Base-by-base conservation (phyloP, 2,797 vertebrate genomes). In the Sciaenops ocellatus region DNA sequence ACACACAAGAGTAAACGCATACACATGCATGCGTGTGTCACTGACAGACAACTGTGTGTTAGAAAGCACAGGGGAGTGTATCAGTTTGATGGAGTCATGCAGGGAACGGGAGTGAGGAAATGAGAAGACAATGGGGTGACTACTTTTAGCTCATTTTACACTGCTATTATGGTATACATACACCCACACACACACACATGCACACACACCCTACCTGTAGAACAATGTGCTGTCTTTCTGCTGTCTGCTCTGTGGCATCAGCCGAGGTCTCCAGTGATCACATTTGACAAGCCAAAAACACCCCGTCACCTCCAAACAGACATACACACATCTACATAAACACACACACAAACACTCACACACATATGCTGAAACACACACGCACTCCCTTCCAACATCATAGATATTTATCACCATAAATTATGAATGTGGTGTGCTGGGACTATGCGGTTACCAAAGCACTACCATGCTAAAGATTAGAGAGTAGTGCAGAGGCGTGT, bases 351-450 rank as follows among this genome's bases (percentile, higher is more conserved):
- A 24, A 18, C 62, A 42, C 26, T 55, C 42, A 61, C 42, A 59
- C 50, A 66, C 12, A 65, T 12, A 3, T 3, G 57, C 51, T 8
- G 6, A 52, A 4, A 67, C 65, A 54, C 78, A 15, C 77, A 51
- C 67, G 28, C 51, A 38, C 20, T 67, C 75, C 75, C 75, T 63
- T 73, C 80, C 57, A 71, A 66, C 82, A 79, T 79, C 81, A 78
- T 61, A 66, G 80, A 85, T 82, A 88, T 92, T 78, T 91, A 88
- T 90, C 84, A 80, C 64, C 72, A 80, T 93, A 57, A 90, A 92
- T 93, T 90, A 91, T 93, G 71, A 86, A 92, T 86, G 79, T 4
- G 34, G 41, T 68, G 85, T 51, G 78, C 64, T 82, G 86, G 74
- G 74, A 82, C 80, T 69, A 71, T 74, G 76, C 9, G 59, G 73